Evolutionary conservation across 2,888 invertebrate genomes (phyloP), one percentile per base, ranked within the genome.

Genomic region (Seira ritae): DNA sequence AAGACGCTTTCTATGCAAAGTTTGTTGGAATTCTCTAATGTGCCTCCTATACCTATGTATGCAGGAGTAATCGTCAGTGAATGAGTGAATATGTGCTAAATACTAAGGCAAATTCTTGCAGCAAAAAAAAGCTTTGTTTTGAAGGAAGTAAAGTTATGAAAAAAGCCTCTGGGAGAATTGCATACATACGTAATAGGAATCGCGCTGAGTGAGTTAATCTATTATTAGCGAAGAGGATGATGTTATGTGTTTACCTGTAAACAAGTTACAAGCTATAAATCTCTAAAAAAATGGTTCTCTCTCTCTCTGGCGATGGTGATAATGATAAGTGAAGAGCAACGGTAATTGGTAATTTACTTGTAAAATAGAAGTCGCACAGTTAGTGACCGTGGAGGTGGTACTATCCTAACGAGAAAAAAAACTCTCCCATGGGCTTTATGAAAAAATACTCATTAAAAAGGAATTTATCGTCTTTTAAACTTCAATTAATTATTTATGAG

Each of bases 261-360:
- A 42, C 42, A 42, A 42, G 6, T 12, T 8, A 42, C 42, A 8
- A 12, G 12, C 42, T 4, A 42, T 8, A 4, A 42, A 8, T 42
- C 42, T 42, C 42, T 42, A 42, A 42, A n/a, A n/a, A n/a, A n/a
- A n/a, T n/a, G n/a, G n/a, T n/a, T n/a, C n/a, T n/a, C n/a, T n/a
- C n/a, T n/a, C n/a, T n/a, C n/a, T 42, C 12, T 42, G 4, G 4
- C 12, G 42, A 42, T 42, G 42, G 42, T 42, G 42, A 42, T 42
- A 42, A 42, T 42, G 42, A 42, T 42, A 42, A 42, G 42, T 42
- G 12, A 42, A 42, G 12, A 42, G 42, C 42, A 67, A 23, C 79
- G 66, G 79, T 79, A 73, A 79, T 79, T 68, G 73, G 75, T 70
- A 42, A 78, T 62, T 81, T 81, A 75, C 81, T 75, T 23, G 62